phyloP scores from a whole-genome alignment of 2,888 invertebrate species.

The Thalpophila matura region DNA sequence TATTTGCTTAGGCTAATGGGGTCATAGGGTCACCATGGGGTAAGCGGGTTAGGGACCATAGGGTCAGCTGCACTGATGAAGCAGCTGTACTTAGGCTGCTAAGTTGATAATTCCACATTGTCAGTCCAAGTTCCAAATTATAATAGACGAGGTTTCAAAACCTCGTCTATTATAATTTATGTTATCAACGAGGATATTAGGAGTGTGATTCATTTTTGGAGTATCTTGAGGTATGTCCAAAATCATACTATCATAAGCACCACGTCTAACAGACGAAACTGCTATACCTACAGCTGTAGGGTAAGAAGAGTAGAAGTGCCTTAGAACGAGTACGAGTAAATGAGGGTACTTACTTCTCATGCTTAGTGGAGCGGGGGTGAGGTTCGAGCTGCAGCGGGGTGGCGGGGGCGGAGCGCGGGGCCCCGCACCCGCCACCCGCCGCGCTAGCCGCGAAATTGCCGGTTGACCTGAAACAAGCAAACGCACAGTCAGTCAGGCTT shows the following conservation, averaged over 20 bases:
- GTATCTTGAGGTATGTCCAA: neutral
- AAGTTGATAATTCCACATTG: neutral
- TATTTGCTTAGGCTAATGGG: conserved; percentile 23
- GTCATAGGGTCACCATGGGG: no score
- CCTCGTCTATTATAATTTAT: neutral
- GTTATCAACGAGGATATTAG: neutral
- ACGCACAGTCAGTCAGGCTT: conserved; percentile 45
- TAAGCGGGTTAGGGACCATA: conserved; percentile 1
- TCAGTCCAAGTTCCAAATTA: no score
- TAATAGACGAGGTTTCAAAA: no score
- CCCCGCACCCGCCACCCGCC: conserved; percentile 91
- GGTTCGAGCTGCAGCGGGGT: conserved; percentile 92
- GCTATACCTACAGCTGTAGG: no score
- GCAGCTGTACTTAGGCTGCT: neutral
- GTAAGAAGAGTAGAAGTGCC: neutral
- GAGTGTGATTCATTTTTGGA: neutral
- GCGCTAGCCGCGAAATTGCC: conserved; percentile 91
- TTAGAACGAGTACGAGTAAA: neutral
- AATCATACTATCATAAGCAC: neutral
- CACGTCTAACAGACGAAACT: no score
- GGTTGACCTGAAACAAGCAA: conserved; percentile 90
- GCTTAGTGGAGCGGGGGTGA: conserved; percentile 85
- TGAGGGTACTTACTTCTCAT: conserved; percentile 86
- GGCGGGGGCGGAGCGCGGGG: conserved; percentile 93
- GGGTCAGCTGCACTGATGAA: conserved; percentile 11